Evolutionary conservation across 2,888 invertebrate species (phyloP).

Genomic region (Allygus modestus): DNA sequence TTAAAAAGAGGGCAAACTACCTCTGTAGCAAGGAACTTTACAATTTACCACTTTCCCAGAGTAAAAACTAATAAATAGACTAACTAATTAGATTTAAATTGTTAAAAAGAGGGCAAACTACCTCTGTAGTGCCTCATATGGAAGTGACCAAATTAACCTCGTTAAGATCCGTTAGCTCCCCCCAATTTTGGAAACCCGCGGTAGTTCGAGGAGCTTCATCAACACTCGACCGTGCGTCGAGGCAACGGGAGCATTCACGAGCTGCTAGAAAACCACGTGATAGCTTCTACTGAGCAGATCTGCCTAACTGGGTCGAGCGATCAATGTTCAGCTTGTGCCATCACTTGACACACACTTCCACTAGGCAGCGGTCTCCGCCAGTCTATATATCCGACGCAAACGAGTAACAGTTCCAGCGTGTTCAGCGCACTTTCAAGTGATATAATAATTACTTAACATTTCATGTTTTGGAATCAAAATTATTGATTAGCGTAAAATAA

Average conservation of each 20-base stretch:
- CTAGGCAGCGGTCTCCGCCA: not conserved
- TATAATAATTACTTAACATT: not conserved
- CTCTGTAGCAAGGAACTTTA: no score
- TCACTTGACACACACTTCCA: constrained; percentile 67
- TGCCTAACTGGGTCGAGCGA: constrained; percentile 73
- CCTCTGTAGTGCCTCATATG: constrained; percentile 67
- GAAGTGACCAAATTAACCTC: constrained; percentile 68
- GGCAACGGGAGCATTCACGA: constrained; percentile 78
- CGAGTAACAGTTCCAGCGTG: not conserved
- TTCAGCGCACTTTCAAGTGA: not conserved
- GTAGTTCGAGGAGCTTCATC: constrained; percentile 80
- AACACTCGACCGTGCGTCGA: constrained; percentile 77
- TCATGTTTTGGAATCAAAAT: no score
- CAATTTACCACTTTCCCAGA: no score
- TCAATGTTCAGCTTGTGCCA: constrained; percentile 51
- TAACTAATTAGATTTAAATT: not conserved
- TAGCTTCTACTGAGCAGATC: constrained; percentile 82
- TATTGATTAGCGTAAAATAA: no score
- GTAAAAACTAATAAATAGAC: no score
- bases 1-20: no score
- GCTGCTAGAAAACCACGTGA: constrained; percentile 81
- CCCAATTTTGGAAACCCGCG: constrained; percentile 80
- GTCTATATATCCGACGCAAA: constrained; percentile 2
- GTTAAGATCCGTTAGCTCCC: constrained; percentile 76
- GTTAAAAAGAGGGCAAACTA: constrained; percentile 68